phyloP scores from a whole-genome alignment of 2,113 vertebrate species.

The Boulengeromyrus knoepffleri region DNA sequence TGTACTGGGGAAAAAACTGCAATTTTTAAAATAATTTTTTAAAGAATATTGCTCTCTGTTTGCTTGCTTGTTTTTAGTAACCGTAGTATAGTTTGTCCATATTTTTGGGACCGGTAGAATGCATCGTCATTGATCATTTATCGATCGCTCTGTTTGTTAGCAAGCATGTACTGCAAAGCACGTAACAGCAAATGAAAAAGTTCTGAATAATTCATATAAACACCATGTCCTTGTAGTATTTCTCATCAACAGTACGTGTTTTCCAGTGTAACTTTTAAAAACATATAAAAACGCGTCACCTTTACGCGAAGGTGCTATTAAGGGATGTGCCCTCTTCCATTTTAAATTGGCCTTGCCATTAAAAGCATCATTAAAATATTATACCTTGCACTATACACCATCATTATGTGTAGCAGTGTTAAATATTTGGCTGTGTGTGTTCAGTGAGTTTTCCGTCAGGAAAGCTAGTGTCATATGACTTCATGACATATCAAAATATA shows the following conservation, averaged over 20 bases:
- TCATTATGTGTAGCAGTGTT: background rate
- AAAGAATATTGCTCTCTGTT: background rate
- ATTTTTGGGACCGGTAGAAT: background rate
- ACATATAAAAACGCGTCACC: background rate
- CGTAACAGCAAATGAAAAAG: background rate
- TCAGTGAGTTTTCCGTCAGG: background rate
- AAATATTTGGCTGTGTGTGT: background rate
- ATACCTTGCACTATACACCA: background rate
- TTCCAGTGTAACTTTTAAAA: background rate
- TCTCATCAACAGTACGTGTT: background rate
- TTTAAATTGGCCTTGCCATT: background rate
- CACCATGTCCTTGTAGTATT: background rate
- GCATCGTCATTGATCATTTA: background rate
- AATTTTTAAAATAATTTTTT: background rate
- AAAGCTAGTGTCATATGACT: background rate
- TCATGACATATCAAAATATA: background rate
- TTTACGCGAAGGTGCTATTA: background rate
- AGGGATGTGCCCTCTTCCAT: background rate
- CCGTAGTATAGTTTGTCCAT: background rate
- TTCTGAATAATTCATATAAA: background rate
- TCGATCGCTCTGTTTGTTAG: background rate
- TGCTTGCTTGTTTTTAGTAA: background rate
- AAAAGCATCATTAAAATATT: background rate
- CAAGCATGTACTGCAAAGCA: background rate
- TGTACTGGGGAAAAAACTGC: background rate